Evolutionary conservation across 2,113 vertebrate species (phyloP), one percentile per base, ranked within the genome.

Genomic region (Charadrius vociferus): DNA sequence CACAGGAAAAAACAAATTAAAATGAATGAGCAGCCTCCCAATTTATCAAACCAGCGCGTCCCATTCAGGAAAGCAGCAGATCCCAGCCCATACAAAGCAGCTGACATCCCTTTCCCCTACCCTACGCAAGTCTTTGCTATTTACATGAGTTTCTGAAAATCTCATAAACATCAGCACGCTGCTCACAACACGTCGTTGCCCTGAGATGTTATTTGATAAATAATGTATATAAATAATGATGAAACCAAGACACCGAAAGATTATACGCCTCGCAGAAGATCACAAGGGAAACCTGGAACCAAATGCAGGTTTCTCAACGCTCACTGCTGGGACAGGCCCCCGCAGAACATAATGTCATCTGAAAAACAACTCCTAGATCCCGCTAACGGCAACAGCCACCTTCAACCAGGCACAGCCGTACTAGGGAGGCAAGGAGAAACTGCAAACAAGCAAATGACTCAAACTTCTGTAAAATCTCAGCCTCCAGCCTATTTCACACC

Each of bases 11-110:
- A n/a, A 37, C 14, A 12, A 58, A 21, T 9, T 13, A 12, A 49
- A 47, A 53, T 7, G 0, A 23, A 70, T 32, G 23, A 74, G 27
- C 10, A 90, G 53, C 22, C 30, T 58, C 47, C 21, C 32, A 12
- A 2, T 8, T 59, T 24, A 56, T 47, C n/a, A 55, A 49, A 59
- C 24, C 41, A 53, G 23, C 1, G 2, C 1, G 0, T 30, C 32
- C 14, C 3, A 4, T 14, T 37, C 15, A 29, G 47, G 17, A 53
- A 65, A 7, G 13, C 37, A 59, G n/a, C 1, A 90, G n/a, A 72
- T 53, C 34, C 16, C 77, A 70, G 37, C 20, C 24, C 34, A 21
- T 8, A 37, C 5, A 13, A 37, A 62, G 18, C 1, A 71, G 34
- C 4, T 37, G 36, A 37, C 36, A 26, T 22, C 21, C 21, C 10